These are phyloP conservation scores for Drosophila testacea DNA, from an alignment of 2,888 invertebrate species.

Conservation along the genomic window DNA sequence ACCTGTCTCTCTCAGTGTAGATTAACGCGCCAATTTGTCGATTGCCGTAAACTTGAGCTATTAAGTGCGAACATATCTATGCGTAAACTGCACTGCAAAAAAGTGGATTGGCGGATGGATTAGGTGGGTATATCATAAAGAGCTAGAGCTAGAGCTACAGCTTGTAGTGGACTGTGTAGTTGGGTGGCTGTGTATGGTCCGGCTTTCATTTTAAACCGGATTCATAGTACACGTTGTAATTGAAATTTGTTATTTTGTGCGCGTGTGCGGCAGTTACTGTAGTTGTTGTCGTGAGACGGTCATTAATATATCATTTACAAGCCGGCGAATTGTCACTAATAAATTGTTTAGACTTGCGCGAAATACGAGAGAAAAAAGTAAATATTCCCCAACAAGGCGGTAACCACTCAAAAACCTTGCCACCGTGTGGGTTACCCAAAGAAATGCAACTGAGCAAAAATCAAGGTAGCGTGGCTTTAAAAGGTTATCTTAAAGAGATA, in stretches of 20 bases:
- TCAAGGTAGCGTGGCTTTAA: slow-evolving; percentile 8
- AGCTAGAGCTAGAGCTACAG: slow-evolving; percentile 19
- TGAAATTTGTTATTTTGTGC: slow-evolving; percentile 75
- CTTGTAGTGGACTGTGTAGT: slow-evolving; percentile 5
- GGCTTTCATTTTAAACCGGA: slow-evolving; percentile 77
- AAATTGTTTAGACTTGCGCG: slow-evolving; percentile 66
- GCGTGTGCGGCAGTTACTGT: slow-evolving; percentile 63
- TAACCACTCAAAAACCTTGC: slow-evolving; percentile 21
- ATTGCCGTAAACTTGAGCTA: slow-evolving; percentile 81
- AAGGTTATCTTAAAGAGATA: background rate
- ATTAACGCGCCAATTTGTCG: slow-evolving; percentile 79
- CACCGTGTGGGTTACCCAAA: slow-evolving; percentile 43
- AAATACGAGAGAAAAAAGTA: slow-evolving; percentile 35
- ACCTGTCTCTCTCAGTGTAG: slow-evolving; percentile 37
- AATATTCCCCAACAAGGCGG: slow-evolving; percentile 31
- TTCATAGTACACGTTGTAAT: slow-evolving; percentile 65
- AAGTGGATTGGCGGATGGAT: slow-evolving; percentile 35
- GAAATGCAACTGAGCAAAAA: slow-evolving; percentile 34
- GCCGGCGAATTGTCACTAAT: slow-evolving; percentile 76
- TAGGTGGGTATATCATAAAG: slow-evolving; percentile 37
- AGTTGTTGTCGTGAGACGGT: slow-evolving; percentile 57
- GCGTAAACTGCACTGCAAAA: slow-evolving; percentile 55
- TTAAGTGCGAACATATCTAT: slow-evolving; percentile 76
- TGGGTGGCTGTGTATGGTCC: slow-evolving; percentile 39
- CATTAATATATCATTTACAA: slow-evolving; percentile 82